These are phyloP conservation scores for Acrossocheilus wenchowensis DNA, from an alignment of 2,797 vertebrate genomes.

Conservation along the genomic window DNA sequence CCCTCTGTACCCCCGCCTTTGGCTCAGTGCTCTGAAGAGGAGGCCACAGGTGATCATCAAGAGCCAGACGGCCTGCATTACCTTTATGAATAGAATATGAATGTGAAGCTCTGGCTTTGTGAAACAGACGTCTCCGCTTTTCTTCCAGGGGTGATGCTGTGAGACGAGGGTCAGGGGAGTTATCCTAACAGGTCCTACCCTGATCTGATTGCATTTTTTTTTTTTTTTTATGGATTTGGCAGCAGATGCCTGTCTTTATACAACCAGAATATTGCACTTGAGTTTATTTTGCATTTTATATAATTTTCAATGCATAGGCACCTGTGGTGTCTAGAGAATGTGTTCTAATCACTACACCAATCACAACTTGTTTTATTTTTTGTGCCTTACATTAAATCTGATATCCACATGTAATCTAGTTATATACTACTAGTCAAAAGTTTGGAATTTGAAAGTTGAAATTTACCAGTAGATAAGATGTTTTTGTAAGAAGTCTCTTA, in stretches of 20 bases:
- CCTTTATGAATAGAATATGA: constrained; percentile 49
- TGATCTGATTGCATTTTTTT: neutral
- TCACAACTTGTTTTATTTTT: neutral
- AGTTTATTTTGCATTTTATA: neutral
- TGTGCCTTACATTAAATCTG: neutral
- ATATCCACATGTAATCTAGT: neutral
- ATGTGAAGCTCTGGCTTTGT: constrained; percentile 29
- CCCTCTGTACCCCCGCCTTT: constrained; percentile 33
- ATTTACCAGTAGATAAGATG: no score
- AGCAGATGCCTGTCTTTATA: neutral
- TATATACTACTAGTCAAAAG: neutral
- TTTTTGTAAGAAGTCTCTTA: neutral
- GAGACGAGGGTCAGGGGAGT: neutral
- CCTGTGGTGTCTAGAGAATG: neutral
- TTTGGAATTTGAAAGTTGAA: no score
- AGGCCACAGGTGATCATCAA: constrained; percentile 49
- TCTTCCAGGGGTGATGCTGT: constrained; percentile 7
- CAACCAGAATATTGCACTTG: neutral
- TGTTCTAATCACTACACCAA: neutral
- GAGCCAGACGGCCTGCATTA: constrained; percentile 39
- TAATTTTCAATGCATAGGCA: neutral
- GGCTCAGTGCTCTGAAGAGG: constrained; percentile 16
- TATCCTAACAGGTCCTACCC: neutral
- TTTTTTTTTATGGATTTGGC: constrained; percentile 8
- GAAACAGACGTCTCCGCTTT: neutral